A percentile compares a stretch with the other conserved stretches of the same genome.
Evolutionary conservation across 2,888 invertebrate species (phyloP).

Genomic region (Protula sp.): DNA sequence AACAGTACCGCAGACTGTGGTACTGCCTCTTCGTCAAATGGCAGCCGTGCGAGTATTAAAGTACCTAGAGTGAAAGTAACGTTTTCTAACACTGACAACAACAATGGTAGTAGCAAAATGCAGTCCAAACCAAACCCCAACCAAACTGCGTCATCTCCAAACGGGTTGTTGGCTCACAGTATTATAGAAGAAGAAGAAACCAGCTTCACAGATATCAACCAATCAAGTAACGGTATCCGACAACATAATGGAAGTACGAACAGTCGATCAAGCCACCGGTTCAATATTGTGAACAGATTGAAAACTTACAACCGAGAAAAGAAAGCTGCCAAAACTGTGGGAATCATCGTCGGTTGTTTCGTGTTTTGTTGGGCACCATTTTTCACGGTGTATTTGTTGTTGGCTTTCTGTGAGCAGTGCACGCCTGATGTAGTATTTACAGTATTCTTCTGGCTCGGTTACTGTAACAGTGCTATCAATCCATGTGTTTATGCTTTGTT

Average conservation of each 20-base stretch:
- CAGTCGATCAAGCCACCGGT: conserved; percentile 2
- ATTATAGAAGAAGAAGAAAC: not conserved
- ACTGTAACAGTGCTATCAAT: conserved; percentile 94
- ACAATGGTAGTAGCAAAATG: too few relatives aligned
- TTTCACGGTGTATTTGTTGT: conserved; percentile 85
- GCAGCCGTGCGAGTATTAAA: not conserved
- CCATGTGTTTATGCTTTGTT: conserved; percentile 92
- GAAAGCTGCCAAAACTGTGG: conserved; percentile 92
- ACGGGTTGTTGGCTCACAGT: too few relatives aligned
- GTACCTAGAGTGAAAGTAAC: conserved; percentile 1
- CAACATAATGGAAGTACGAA: too few relatives aligned
- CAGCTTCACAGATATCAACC: not conserved
- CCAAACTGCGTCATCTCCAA: not conserved
- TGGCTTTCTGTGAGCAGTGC: conserved; percentile 69
- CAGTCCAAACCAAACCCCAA: not conserved
- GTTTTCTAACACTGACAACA: not conserved
- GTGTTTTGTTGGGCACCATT: conserved; percentile 96
- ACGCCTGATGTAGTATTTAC: conserved; percentile 77
- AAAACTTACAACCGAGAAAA: conserved; percentile 84
- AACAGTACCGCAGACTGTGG: too few relatives aligned
- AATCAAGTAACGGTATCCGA: not conserved
- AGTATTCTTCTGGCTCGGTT: conserved; percentile 93
- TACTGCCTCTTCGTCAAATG: not conserved
- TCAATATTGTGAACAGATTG: conserved; percentile 81
- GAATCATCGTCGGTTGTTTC: conserved; percentile 95